Evolutionary conservation across 2,888 invertebrate species (phyloP).

Genomic region (Drosophila cognata): DNA sequence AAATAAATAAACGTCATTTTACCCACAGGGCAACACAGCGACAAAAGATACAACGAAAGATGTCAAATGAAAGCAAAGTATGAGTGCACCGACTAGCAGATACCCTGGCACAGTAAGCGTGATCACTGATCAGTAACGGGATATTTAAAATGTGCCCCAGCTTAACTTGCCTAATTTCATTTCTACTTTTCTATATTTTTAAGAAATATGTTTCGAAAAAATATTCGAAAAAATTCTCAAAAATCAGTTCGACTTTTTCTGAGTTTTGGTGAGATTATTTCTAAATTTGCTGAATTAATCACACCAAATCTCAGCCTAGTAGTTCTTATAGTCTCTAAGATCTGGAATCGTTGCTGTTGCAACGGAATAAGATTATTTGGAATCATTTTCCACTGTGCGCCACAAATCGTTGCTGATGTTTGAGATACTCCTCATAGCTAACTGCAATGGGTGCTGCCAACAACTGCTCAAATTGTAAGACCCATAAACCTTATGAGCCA

Average conservation of each 20-base stretch:
- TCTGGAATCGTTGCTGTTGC: neutral
- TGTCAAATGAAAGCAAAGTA: neutral
- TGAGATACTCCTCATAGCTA: neutral
- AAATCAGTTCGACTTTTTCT: no score
- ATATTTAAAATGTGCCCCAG: no score
- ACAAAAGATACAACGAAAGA: conserved; percentile 19
- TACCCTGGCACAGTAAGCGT: neutral
- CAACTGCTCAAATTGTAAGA: conserved; percentile 15
- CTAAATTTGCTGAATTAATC: neutral
- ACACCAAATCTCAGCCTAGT: neutral
- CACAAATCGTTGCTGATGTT: neutral
- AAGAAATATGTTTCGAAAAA: neutral
- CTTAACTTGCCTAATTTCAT: no score
- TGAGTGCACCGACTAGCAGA: neutral
- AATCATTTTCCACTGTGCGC: neutral
- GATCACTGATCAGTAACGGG: neutral
- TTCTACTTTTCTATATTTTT: neutral
- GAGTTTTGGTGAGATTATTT: neutral
- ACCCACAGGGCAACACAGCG: conserved; percentile 40
- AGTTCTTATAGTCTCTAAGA: neutral
- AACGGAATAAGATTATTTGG: neutral
- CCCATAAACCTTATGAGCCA: conserved; percentile 32
- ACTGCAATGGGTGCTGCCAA: neutral
- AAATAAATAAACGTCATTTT: conserved; percentile 61
- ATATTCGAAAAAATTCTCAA: no score